Conservation (phyloP, 1,140 invertebrate genomes). For the Eurosta solidaginis region DNA sequence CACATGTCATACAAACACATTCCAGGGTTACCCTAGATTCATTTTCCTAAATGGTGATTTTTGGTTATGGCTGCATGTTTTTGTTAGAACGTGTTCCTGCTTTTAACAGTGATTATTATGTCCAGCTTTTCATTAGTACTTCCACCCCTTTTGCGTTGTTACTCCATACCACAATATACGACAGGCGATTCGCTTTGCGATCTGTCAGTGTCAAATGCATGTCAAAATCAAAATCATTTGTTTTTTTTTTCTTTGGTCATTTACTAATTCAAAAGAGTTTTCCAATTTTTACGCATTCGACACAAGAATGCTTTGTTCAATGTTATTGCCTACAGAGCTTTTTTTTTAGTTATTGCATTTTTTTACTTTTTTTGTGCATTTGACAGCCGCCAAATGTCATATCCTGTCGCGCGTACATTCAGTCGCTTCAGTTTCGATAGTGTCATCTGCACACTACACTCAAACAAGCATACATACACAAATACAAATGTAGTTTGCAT, state of each 20-base stretch:
- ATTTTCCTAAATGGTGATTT: too few relatives aligned
- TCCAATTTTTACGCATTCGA: conserved; percentile 12
- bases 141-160: conserved; percentile 53
- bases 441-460: not conserved
- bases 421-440: not conserved
- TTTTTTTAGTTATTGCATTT: not conserved
- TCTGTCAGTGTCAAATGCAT: conserved; percentile 38
- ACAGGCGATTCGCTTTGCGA: conserved; percentile 36
- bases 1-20: too few relatives aligned
- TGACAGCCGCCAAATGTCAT: conserved; percentile 20
- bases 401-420: not conserved
- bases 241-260: conserved; percentile 15
- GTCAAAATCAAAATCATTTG: conserved; percentile 28
- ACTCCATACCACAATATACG: conserved; percentile 47
- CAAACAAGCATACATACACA: not conserved
- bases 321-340: not conserved
- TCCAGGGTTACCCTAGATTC: too few relatives aligned
- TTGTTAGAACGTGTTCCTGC: conserved; percentile 39
- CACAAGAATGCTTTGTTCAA: conserved; percentile 12
- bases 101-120: conserved; percentile 24
- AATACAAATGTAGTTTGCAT: not conserved
- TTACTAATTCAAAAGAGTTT: not conserved
- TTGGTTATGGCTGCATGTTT: too few relatives aligned
- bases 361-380: not conserved
- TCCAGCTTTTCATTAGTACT: not conserved